A percentile compares a stretch with the other conserved stretches of the same genome.
Evolutionary conservation across 2,113 vertebrate species (phyloP).

Genomic region (Myotis davidii): DNA sequence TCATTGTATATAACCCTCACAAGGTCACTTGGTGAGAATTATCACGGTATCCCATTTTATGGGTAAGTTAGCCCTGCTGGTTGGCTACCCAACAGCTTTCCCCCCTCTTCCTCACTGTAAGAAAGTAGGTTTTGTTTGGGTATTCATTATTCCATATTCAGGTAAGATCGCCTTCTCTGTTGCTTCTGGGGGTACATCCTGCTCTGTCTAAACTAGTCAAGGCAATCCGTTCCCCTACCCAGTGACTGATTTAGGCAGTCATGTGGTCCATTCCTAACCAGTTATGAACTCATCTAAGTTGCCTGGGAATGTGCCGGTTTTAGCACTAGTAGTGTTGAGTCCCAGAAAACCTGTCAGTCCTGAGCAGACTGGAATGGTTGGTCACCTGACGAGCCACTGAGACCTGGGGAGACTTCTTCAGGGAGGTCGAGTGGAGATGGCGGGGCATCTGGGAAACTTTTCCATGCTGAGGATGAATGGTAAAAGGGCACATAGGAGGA

Average conservation of each 20-base stretch:
- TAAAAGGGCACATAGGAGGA: not conserved
- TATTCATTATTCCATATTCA: not conserved
- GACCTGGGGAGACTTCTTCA: not conserved
- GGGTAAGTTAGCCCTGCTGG: not conserved
- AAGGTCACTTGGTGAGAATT: not conserved
- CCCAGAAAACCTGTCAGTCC: not conserved
- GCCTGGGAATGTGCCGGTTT: not conserved
- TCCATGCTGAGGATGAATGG: constrained; percentile 1
- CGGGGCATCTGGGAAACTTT: not conserved
- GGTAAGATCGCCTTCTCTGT: not conserved
- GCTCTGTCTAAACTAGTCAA: not conserved
- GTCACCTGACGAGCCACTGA: not conserved
- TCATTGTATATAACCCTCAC: constrained; percentile 16
- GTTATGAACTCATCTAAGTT: not conserved
- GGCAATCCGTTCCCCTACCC: not conserved
- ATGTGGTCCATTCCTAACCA: not conserved
- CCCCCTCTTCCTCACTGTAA: not conserved
- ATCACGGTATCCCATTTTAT: not conserved
- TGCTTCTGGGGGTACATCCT: not conserved
- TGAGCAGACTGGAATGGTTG: not conserved
- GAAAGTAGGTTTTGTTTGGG: not conserved
- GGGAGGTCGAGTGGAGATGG: not conserved
- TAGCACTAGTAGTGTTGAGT: not conserved
- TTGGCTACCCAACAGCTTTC: not conserved
- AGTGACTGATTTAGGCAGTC: not conserved